Evolutionary conservation across 1,140 invertebrate species (phyloP).

Genomic region (Drosophila lini): DNA sequence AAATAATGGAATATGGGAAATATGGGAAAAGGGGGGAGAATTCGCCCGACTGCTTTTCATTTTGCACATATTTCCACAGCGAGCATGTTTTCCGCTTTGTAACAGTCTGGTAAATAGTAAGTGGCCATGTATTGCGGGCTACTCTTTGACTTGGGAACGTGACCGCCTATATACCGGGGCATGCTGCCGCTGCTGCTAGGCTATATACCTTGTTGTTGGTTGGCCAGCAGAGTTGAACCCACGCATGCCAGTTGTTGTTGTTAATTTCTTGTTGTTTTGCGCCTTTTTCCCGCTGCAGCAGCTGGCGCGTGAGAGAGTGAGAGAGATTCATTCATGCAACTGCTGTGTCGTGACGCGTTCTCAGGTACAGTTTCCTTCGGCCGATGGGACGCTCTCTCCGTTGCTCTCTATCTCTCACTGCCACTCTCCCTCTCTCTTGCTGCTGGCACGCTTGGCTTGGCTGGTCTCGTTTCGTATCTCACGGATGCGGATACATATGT

Average conservation of each 20-base stretch:
- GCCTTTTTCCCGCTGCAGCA: conserved; percentile 70
- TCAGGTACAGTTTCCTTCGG: conserved; percentile 70
- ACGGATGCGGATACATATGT: conserved; percentile 67
- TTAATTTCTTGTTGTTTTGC: conserved; percentile 41
- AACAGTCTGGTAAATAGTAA: conserved; percentile 66
- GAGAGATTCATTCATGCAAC: conserved; percentile 77
- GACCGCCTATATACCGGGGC: conserved; percentile 61
- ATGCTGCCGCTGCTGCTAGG: conserved; percentile 16
- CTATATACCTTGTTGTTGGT: conserved; percentile 53
- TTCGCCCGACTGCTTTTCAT: conserved; percentile 34
- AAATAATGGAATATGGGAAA: neutral
- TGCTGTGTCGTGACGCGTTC: conserved; percentile 57
- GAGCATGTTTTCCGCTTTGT: conserved; percentile 66
- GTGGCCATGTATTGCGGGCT: conserved; percentile 52
- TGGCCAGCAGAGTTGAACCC: conserved; percentile 64
- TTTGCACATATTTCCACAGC: conserved; percentile 67
- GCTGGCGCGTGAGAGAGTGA: conserved; percentile 50
- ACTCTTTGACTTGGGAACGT: conserved; percentile 68
- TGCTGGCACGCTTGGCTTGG: conserved; percentile 67
- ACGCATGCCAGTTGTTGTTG: conserved; percentile 54
- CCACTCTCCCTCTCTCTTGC: conserved; percentile 9
- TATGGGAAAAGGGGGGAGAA: conserved; percentile 19
- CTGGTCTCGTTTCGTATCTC: conserved; percentile 60
- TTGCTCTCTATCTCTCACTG: neutral
- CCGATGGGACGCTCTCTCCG: conserved; percentile 17